phyloP scores from a whole-genome alignment of 2,888 invertebrate genomes.

The Drosophila diplacantha region DNA sequence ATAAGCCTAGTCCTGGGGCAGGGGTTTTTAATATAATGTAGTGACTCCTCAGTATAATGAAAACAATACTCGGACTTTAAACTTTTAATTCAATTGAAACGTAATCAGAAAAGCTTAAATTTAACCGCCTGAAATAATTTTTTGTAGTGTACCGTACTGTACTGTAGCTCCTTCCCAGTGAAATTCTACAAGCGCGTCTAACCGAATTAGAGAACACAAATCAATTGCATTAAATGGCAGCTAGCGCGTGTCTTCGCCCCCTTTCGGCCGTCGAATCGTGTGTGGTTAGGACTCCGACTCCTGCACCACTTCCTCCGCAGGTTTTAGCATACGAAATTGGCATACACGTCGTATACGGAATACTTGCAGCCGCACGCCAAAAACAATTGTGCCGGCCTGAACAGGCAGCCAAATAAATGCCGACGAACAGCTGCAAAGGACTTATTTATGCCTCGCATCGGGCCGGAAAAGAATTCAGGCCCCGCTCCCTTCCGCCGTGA shows the following conservation, averaged over 20 bases:
- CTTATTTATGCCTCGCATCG: conserved; percentile 62
- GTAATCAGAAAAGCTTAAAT: neutral
- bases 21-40: no score
- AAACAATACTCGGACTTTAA: neutral
- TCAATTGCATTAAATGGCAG: conserved; percentile 68
- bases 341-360: conserved; percentile 27
- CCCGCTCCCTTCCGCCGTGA: neutral
- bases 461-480: conserved; percentile 4
- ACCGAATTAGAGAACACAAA: conserved; percentile 63
- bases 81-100: neutral
- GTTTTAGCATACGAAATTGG: conserved; percentile 52
- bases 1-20: no score
- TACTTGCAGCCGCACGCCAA: conserved; percentile 16
- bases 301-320: neutral
- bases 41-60: no score
- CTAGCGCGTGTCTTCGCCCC: conserved; percentile 44
- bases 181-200: conserved; percentile 48
- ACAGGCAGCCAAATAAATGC: conserved; percentile 61
- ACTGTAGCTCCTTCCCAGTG: conserved; percentile 16
- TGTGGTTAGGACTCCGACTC: conserved; percentile 24
- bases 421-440: conserved; percentile 64
- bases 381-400: conserved; percentile 53
- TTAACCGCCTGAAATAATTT: neutral
- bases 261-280: conserved; percentile 9
- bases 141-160: neutral